phyloP scores from a whole-genome alignment of 2,888 invertebrate species.

The Mactromeris polynyma region DNA sequence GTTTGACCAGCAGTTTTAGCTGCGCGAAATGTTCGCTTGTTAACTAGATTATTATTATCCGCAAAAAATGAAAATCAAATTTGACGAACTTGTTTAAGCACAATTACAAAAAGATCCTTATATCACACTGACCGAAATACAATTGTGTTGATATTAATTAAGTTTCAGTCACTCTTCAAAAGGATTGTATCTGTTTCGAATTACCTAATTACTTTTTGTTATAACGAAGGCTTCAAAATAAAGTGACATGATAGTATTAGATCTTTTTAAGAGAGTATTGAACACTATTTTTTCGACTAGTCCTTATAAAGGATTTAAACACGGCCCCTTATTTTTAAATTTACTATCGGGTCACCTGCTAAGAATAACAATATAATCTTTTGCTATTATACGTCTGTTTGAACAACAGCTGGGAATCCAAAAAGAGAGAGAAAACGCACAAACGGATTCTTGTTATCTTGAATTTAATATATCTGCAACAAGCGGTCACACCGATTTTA shows the following conservation, averaged over 20 bases:
- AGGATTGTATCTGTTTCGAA: background rate
- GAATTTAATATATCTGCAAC: background rate
- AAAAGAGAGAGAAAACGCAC: background rate
- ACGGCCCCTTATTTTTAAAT: conserved; percentile 9
- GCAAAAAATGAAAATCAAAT: too few species aligned
- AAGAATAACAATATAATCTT: conserved; percentile 22
- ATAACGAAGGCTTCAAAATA: background rate
- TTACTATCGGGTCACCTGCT: conserved; percentile 24
- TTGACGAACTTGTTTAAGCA: too few species aligned
- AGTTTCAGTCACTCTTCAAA: background rate
- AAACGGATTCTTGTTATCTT: background rate
- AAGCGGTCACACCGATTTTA: background rate
- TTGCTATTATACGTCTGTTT: background rate
- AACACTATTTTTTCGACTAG: background rate
- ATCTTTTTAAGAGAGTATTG: background rate
- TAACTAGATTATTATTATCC: too few species aligned
- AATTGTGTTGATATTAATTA: background rate
- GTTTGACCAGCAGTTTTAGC: too few species aligned
- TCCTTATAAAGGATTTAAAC: background rate
- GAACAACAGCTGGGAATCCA: conserved; percentile 13
- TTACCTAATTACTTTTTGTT: conserved; percentile 9
- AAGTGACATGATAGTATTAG: background rate
- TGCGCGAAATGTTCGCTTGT: too few species aligned
- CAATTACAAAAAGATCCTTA: background rate
- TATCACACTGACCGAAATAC: background rate